phyloP scores from a whole-genome alignment of 1,140 invertebrate species.

The Neuroterus valhalla region DNA sequence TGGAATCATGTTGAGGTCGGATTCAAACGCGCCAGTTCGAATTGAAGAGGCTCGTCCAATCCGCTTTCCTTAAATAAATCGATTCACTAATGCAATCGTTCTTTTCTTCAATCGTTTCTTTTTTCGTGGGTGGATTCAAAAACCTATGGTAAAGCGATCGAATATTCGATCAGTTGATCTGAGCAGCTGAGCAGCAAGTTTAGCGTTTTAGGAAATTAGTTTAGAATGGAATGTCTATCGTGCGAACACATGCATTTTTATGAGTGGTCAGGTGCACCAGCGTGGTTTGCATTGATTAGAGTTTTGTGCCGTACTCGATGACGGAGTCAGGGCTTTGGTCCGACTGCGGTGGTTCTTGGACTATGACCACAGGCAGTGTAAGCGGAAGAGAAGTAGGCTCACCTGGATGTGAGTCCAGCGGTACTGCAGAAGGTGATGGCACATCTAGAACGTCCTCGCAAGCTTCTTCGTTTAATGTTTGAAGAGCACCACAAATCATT shows the following conservation, averaged over 20 bases:
- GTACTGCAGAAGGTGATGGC: conserved; percentile 61
- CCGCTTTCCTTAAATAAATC: too few species aligned
- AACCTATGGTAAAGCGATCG: too few species aligned
- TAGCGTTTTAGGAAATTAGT: background rate
- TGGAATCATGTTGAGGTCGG: too few species aligned
- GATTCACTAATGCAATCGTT: too few species aligned
- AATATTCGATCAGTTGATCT: too few species aligned
- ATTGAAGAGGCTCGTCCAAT: too few species aligned
- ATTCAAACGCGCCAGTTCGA: too few species aligned
- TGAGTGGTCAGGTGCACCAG: background rate
- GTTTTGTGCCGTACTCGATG: conserved; percentile 60
- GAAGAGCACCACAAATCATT: conserved; percentile 93
- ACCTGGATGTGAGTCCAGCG: conserved; percentile 71
- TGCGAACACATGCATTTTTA: background rate
- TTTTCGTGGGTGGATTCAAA: too few species aligned
- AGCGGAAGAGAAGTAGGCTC: conserved; percentile 70
- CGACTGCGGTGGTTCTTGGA: conserved; percentile 69
- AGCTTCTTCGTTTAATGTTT: conserved; percentile 93
- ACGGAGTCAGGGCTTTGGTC: conserved; percentile 70
- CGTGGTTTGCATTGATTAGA: conserved; percentile 48
- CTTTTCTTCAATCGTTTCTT: too few species aligned
- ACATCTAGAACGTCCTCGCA: conserved; percentile 88
- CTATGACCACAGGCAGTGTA: conserved; percentile 73
- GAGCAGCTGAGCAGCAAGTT: too few species aligned
- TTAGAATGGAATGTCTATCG: conserved; percentile 17